A percentile compares a stretch with the other conserved stretches of the same genome.
These are phyloP conservation scores for Dolomedes plantarius DNA, from an alignment of 2,888 invertebrate species.

Conservation along the genomic window DNA sequence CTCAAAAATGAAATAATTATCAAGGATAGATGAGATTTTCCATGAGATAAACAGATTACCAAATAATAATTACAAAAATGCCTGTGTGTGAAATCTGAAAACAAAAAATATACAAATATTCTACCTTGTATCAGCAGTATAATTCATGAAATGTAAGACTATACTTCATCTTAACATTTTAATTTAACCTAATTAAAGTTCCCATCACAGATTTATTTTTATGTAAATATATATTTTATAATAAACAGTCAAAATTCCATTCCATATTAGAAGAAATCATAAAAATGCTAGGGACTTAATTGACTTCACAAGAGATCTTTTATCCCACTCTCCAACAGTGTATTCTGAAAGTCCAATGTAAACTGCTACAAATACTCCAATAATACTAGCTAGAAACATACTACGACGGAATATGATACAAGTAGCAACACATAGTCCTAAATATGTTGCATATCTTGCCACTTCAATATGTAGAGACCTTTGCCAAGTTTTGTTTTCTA, in stretches of 20 bases:
- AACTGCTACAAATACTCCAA: slow-evolving; percentile 86
- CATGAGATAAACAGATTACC: too few relatives aligned
- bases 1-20: too few relatives aligned
- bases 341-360: slow-evolving; percentile 93
- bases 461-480: slow-evolving; percentile 74
- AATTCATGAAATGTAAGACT: too few relatives aligned
- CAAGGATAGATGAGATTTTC: too few relatives aligned
- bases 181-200: too few relatives aligned
- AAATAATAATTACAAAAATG: too few relatives aligned
- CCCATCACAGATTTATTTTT: too few relatives aligned
- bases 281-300: slow-evolving; percentile 60
- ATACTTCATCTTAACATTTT: too few relatives aligned
- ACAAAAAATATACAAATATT: too few relatives aligned
- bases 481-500: slow-evolving; percentile 68
- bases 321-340: slow-evolving; percentile 73
- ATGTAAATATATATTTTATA: too few relatives aligned
- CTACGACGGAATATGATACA: slow-evolving; percentile 90
- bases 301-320: slow-evolving; percentile 58
- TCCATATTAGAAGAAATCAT: slow-evolving; percentile 21
- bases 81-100: too few relatives aligned
- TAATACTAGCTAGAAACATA: slow-evolving; percentile 84
- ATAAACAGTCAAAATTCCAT: not conserved
- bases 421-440: slow-evolving; percentile 89
- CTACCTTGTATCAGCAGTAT: too few relatives aligned
- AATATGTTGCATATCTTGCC: slow-evolving; percentile 88